These are phyloP conservation scores for Xyrauchen texanus DNA, from an alignment of 2,113 vertebrate species.

Conservation along the genomic window DNA sequence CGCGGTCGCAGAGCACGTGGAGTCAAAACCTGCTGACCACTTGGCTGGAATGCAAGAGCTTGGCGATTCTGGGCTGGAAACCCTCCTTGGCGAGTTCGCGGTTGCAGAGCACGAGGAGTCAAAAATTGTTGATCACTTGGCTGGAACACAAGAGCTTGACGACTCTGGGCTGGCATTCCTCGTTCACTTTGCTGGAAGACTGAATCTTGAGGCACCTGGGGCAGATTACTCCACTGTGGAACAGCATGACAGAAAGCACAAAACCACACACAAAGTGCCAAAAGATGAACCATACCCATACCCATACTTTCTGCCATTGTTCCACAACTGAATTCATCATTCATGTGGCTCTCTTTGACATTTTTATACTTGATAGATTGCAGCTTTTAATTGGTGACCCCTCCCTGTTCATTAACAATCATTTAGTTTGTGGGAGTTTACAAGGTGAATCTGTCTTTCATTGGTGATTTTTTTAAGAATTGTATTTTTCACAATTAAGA, in stretches of 20 bases:
- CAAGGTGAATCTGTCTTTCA: neutral
- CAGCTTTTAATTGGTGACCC: neutral
- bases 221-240: neutral
- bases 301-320: neutral
- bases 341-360: neutral
- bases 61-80: neutral
- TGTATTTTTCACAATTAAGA: too few species aligned
- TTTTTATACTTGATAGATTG: neutral
- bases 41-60: neutral
- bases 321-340: neutral
- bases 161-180: too few species aligned
- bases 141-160: too few species aligned
- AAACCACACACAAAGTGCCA: neutral
- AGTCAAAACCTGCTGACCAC: too few species aligned
- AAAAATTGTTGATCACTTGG: too few species aligned
- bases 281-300: neutral
- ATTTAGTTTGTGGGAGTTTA: neutral
- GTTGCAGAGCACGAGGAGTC: too few species aligned
- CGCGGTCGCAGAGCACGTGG: too few species aligned
- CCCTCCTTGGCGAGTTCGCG: neutral
- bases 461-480: too few species aligned
- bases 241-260: neutral
- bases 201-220: neutral
- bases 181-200: neutral
- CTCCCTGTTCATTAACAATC: neutral